A percentile compares a stretch with the other conserved stretches of the same genome.
These are phyloP conservation scores for Scolopax mira DNA, from an alignment of 2,113 vertebrate species.

Conservation along the genomic window DNA sequence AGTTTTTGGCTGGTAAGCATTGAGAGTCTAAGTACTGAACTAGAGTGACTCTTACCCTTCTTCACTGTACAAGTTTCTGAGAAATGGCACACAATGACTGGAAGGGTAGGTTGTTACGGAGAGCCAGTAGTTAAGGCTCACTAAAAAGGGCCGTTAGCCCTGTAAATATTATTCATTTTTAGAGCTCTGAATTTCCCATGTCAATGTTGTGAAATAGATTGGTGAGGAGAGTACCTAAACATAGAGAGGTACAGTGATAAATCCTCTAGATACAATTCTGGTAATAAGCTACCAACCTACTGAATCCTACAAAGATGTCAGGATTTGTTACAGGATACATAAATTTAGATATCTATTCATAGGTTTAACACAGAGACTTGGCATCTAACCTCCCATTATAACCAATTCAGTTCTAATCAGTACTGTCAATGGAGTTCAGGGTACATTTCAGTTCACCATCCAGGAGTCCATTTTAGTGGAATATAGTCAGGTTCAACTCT, in stretches of 20 bases:
- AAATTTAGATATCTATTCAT: background rate
- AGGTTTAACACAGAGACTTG: background rate
- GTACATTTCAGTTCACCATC: background rate
- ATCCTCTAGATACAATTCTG: background rate
- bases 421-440: background rate
- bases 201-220: background rate
- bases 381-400: background rate
- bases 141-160: background rate
- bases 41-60: background rate
- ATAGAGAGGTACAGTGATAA: background rate
- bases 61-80: background rate
- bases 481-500: background rate
- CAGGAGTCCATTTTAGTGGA: background rate
- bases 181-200: background rate
- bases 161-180: background rate
- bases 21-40: background rate
- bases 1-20: background rate
- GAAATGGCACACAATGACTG: background rate
- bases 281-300: background rate
- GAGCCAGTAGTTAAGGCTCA: background rate
- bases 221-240: background rate
- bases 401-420: background rate
- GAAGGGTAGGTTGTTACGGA: background rate
- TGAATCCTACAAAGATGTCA: background rate
- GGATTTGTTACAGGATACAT: background rate